Conservation (phyloP, 2,888 invertebrate genomes). For the Vanessa cardui region DNA sequence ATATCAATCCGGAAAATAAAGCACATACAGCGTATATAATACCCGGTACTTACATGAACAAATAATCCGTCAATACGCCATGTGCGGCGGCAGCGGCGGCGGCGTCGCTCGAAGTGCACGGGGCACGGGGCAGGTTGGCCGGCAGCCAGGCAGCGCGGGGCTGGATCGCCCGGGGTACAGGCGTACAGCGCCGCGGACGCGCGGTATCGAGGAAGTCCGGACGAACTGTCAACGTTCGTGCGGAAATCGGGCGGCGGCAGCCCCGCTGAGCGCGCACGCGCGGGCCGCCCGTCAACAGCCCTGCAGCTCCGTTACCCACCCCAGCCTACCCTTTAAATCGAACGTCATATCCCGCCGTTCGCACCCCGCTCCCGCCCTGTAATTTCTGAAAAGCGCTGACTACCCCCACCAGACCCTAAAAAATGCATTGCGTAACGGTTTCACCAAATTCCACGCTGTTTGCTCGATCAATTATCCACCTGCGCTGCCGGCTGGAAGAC, state of each 20-base stretch:
- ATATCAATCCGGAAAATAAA: constrained; percentile 19
- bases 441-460: constrained; percentile 71
- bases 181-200: constrained; percentile 70
- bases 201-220: constrained; percentile 80
- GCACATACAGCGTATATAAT: constrained; percentile 25
- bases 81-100: constrained; percentile 50
- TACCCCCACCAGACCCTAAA: constrained; percentile 77
- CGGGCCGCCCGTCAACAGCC: constrained; percentile 82
- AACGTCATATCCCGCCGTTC: constrained; percentile 80
- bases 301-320: constrained; percentile 65
- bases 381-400: constrained; percentile 81
- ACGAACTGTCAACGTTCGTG: constrained; percentile 85
- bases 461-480: constrained; percentile 79
- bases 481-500: constrained; percentile 51
- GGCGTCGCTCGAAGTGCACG: constrained; percentile 48
- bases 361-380: constrained; percentile 65
- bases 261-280: constrained; percentile 71
- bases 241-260: constrained; percentile 83
- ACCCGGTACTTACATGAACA: constrained; percentile 60
- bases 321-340: constrained; percentile 79
- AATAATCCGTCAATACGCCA: constrained; percentile 64
- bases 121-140: constrained; percentile 47
- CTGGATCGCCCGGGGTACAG: constrained; percentile 44
- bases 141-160: constrained; percentile 46
- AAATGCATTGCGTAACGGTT: constrained; percentile 83